Conservation (phyloP, 2,797 vertebrate genomes). For the Sitta carolinensis region DNA sequence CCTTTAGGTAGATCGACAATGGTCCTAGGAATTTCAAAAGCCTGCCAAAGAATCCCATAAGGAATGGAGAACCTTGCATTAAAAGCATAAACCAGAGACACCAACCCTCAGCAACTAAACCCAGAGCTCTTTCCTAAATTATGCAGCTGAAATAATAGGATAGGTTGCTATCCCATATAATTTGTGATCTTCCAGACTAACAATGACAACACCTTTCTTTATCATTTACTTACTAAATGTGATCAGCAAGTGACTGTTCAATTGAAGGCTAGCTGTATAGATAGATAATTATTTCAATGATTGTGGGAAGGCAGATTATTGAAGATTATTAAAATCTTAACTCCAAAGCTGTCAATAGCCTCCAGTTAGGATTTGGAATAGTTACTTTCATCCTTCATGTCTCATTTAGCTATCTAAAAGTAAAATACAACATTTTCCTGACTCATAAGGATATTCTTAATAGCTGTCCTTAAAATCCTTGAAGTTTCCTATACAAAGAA, state of each 20-base stretch:
- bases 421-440: not conserved
- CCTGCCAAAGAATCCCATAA: not conserved
- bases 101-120: not conserved
- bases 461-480: not conserved
- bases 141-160: not conserved
- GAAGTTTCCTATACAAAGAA: not conserved
- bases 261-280: not conserved
- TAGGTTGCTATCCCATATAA: not conserved
- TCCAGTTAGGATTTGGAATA: not conserved
- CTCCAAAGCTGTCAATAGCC: not conserved
- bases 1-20: constrained; percentile 19
- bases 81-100: not conserved
- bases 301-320: not conserved
- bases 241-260: not conserved
- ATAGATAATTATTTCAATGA: not conserved
- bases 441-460: not conserved
- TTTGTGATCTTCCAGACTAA: not conserved
- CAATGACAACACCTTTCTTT: not conserved
- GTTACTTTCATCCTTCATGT: not conserved
- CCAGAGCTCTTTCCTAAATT: not conserved
- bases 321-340: not conserved
- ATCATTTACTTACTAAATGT: not conserved
- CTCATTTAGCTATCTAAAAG: not conserved
- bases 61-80: not conserved
- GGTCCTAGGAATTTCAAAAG: constrained; percentile 17